phyloP scores from a whole-genome alignment of 2,888 invertebrate genomes.

The Eupsilia transversa region DNA sequence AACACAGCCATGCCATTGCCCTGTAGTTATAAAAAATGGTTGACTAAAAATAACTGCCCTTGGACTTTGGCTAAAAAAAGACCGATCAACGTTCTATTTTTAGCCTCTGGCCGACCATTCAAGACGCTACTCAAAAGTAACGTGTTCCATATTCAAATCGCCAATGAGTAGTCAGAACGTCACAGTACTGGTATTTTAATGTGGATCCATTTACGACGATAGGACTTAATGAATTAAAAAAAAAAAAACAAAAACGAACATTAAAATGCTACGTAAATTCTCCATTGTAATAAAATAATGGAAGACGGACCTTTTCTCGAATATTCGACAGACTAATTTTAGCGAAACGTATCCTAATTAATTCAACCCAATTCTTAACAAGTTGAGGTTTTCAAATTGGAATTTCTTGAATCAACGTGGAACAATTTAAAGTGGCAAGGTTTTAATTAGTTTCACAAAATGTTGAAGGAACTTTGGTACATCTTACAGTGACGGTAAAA shows the following conservation, averaged over 20 bases:
- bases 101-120: neutral
- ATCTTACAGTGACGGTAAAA: constrained; percentile 19
- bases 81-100: neutral
- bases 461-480: constrained; percentile 41
- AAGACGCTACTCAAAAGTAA: neutral
- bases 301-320: constrained; percentile 12
- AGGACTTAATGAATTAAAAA: too few relatives aligned
- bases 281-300: constrained; percentile 13
- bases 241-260: neutral
- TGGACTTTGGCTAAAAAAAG: neutral
- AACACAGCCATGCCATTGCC: neutral
- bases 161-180: too few relatives aligned
- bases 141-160: too few relatives aligned
- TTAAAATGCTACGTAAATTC: constrained; percentile 1
- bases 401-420: constrained; percentile 59
- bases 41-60: neutral
- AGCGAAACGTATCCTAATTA: constrained; percentile 55
- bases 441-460: constrained; percentile 62
- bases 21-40: neutral
- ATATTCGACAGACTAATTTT: constrained; percentile 49
- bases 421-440: constrained; percentile 57
- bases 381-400: constrained; percentile 60
- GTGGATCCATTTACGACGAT: too few relatives aligned
- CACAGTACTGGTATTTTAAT: too few relatives aligned
- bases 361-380: constrained; percentile 59